These are phyloP conservation scores for Acromyrmex charruanus DNA, from an alignment of 1,140 invertebrate species.

Conservation along the genomic window DNA sequence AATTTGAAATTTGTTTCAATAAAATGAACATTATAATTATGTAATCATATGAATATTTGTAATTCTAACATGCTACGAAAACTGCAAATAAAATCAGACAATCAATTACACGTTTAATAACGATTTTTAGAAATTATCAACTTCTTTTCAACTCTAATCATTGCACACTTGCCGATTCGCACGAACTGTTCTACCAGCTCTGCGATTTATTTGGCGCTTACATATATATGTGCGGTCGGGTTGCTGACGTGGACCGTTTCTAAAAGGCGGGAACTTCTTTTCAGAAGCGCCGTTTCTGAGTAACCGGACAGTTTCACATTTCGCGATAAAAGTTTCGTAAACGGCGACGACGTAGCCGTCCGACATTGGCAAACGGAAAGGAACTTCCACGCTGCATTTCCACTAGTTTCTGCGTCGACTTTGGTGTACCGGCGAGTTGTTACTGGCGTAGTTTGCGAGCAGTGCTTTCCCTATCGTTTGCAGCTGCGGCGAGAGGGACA, in stretches of 20 bases:
- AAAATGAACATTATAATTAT: slow-evolving; percentile 11
- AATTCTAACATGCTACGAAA: background rate
- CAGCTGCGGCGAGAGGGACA: background rate
- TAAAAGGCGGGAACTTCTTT: slow-evolving; percentile 49
- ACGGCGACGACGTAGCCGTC: slow-evolving; percentile 46
- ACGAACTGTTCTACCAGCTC: background rate
- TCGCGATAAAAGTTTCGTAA: slow-evolving; percentile 63
- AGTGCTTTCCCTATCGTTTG: slow-evolving; percentile 48
- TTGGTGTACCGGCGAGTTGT: slow-evolving; percentile 39
- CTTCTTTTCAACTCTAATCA: background rate
- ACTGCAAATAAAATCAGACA: background rate
- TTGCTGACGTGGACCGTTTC: slow-evolving; percentile 44
- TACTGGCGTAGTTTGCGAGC: slow-evolving; percentile 47
- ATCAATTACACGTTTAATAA: background rate
- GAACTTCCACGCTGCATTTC: slow-evolving; percentile 50
- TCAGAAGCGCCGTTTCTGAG: slow-evolving; percentile 48
- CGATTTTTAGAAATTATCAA: background rate
- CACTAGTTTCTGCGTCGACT: slow-evolving; percentile 55
- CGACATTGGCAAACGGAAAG: slow-evolving; percentile 55
- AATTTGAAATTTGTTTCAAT: background rate
- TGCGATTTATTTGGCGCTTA: slow-evolving; percentile 42
- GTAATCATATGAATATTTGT: background rate
- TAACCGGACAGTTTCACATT: slow-evolving; percentile 60
- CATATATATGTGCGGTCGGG: background rate
- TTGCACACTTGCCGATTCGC: background rate